Evolutionary conservation across 2,113 vertebrate species (phyloP), one percentile per base, ranked within the genome.

Genomic region (Sitta europaea): DNA sequence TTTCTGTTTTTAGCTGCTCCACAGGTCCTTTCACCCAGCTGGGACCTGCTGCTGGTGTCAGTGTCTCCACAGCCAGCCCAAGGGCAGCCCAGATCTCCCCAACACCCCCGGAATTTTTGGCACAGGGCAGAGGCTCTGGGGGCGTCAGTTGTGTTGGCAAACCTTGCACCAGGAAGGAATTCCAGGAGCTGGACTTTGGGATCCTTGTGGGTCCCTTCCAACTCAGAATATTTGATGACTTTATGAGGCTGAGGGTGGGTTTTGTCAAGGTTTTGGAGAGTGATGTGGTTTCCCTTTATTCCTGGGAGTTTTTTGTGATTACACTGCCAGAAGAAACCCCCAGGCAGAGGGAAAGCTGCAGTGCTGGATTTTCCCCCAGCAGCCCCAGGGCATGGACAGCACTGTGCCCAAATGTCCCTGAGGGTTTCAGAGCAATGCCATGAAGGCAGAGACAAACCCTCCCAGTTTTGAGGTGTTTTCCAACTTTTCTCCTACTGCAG

Each of bases 21-120:
- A 4, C n/a, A 18, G 31, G 10, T 54, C 28, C 2, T 11, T 14
- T 33, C 73, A 36, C 40, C 36, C 17, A 0, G 33, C 31, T 29
- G 36, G 53, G 65, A 62, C 16, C 33, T 45, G 29, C 61, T 82
- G 59, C 33, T 20, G 7, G 38, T 4, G 24, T 9, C 55, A 20
- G 27, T 15, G 12, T 28, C 10, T 25, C 65, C 8, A 1, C 1
- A 1, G 3, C 12, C 33, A 45, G 42, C 36, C 29, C 43, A 13
- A 13, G 27, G 66, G n/a, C 59, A 77, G 20, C 25, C 6, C 59
- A 27, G 53, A 25, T 5, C 29, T 50, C 29, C 57, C 29, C 8
- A 4, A 9, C 31, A 42, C 8, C 16, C 0, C 55, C 4, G 55
- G 17, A 22, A 33, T 4, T 14, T 55, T 18, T 15, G 57, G 11